Evolutionary conservation across 2,888 invertebrate species (phyloP).

Genomic region (Calliopum simillimum): DNA sequence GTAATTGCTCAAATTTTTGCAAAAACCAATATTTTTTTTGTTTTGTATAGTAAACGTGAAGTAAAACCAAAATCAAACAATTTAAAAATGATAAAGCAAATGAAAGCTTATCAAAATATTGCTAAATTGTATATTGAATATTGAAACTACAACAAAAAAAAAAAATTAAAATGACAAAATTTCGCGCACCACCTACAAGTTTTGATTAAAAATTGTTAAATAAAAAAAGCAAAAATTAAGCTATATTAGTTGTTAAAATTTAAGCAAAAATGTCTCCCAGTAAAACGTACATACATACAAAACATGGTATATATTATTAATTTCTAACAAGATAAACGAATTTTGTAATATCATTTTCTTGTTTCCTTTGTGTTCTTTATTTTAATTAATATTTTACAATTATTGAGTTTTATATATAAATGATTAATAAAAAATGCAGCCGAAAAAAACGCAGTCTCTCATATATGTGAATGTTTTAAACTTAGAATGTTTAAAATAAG

Average conservation of each 20-base stretch:
- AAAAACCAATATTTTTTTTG: conserved; percentile 9
- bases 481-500: too few species aligned
- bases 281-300: conserved; percentile 3
- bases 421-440: too few species aligned
- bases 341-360: background rate
- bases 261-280: conserved; percentile 22
- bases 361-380: background rate
- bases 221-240: conserved; percentile 5
- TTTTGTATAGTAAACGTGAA: conserved; percentile 15
- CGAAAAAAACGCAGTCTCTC: too few species aligned
- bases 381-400: background rate
- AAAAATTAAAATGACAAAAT: conserved; percentile 19
- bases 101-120: background rate
- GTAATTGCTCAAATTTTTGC: conserved; percentile 41
- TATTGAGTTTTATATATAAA: too few species aligned
- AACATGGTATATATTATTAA: too few species aligned
- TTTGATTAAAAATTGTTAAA: background rate
- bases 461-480: too few species aligned
- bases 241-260: conserved; percentile 1
- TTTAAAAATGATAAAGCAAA: background rate
- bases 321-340: background rate
- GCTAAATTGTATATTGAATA: background rate
- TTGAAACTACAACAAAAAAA: background rate
- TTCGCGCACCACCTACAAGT: conserved; percentile 10
- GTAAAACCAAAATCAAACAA: conserved; percentile 8